These are phyloP conservation scores for Bradynema listronoti DNA, from an alignment of 1,140 invertebrate genomes.

Conservation along the genomic window DNA sequence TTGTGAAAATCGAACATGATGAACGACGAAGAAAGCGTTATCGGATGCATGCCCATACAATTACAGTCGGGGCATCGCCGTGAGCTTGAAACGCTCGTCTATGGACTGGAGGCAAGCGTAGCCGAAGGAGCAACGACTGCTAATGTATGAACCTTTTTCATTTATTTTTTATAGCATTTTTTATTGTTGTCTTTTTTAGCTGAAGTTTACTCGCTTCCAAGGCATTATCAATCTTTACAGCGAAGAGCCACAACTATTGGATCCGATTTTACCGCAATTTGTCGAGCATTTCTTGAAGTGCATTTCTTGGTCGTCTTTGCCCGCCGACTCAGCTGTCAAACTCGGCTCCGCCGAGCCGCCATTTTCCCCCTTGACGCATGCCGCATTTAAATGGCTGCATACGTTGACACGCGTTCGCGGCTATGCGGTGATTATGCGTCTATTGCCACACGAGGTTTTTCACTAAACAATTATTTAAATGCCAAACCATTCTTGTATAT, in stretches of 20 bases:
- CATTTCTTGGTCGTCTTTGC: constrained; percentile 14
- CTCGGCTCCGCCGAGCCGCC: not conserved
- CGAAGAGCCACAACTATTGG: constrained; percentile 26
- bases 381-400: constrained; percentile 13
- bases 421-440: constrained; percentile 22
- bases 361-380: constrained; percentile 8
- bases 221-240: constrained; percentile 19
- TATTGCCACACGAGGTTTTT: constrained; percentile 30
- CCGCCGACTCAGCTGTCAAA: not conserved
- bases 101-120: not conserved
- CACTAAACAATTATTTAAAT: not conserved
- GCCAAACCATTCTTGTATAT: not conserved
- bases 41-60: constrained; percentile 28
- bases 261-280: constrained; percentile 13
- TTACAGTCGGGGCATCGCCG: constrained; percentile 17
- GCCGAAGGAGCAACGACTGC: not conserved
- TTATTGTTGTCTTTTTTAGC: constrained; percentile 10
- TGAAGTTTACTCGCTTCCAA: constrained; percentile 25
- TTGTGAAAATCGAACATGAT: too few relatives aligned
- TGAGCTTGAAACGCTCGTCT: constrained; percentile 12
- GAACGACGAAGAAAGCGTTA: constrained; percentile 13
- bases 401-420: constrained; percentile 21
- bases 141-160: not conserved
- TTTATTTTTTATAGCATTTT: not conserved
- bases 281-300: constrained; percentile 4